phyloP scores from a whole-genome alignment of 2,113 vertebrate species.

The Myrmecophaga tridactyla region DNA sequence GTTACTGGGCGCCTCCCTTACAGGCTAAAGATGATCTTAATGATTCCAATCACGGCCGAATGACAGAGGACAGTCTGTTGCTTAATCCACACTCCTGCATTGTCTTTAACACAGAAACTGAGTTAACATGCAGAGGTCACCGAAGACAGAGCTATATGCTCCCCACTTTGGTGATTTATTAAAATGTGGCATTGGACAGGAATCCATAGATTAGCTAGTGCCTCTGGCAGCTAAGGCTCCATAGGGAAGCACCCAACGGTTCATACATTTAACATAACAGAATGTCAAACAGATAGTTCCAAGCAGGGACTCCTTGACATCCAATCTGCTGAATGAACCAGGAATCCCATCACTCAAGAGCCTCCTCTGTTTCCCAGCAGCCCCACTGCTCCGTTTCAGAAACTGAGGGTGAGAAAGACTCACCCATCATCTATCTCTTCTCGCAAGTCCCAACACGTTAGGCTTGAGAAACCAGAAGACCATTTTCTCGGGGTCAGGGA shows the following conservation, averaged over 20 bases:
- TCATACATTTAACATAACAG: constrained; percentile 47
- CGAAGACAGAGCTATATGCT: constrained; percentile 66
- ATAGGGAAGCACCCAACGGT: constrained; percentile 57
- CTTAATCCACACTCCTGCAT: neutral
- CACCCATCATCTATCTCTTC: neutral
- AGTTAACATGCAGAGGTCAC: constrained; percentile 81
- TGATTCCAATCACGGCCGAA: neutral
- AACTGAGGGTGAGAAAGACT: constrained; percentile 31
- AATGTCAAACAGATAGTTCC: constrained; percentile 39
- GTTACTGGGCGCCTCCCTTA: constrained; percentile 52
- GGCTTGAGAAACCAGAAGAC: constrained; percentile 34
- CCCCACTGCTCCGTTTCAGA: constrained; percentile 42
- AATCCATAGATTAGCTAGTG: constrained; percentile 51
- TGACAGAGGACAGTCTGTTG: neutral
- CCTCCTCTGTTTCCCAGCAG: constrained; percentile 50
- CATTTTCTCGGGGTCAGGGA: neutral
- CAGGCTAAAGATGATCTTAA: constrained; percentile 50
- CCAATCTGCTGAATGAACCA: constrained; percentile 1
- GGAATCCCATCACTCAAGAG: constrained; percentile 30
- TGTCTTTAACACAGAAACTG: constrained; percentile 71
- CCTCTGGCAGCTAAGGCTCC: constrained; percentile 60
- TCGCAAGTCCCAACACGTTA: constrained; percentile 18
- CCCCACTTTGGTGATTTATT: constrained; percentile 52
- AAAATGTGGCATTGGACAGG: constrained; percentile 55
- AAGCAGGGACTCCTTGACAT: constrained; percentile 61